Base-by-base conservation (phyloP, 2,888 invertebrate genomes). In the Drosophila meridiana region DNA sequence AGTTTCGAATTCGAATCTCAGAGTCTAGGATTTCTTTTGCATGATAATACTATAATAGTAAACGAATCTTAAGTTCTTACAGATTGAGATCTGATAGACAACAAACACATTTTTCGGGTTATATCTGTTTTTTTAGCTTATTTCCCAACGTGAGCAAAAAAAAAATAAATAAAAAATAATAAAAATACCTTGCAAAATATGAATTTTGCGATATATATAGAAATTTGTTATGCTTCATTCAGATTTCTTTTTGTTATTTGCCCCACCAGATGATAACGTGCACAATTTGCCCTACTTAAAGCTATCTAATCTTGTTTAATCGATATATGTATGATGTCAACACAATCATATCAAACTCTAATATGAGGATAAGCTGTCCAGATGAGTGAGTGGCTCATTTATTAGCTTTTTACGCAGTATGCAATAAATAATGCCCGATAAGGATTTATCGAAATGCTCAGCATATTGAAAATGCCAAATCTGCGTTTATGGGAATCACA, bases 291-390 rank as follows among this genome's bases (percentile, higher is more conserved):
- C 55, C 38, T 14, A 55, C 38, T 40, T 55, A 55, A 52, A 34
- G 50, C 20, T 52, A 52, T 52, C 50, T 52, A 34, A 52, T 52
- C 50, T 9, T 11, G 50, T 6, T 0, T 11, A 20, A 20, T 11
- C n/a, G 11, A 50, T 50, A 50, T 50, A 11, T 26, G 9, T 26
- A 45, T 50, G n/a, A 32, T n/a, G 50, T 32, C 50, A 50, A n/a
- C 50, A 5, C 50, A 30, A n/a, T 32, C 50, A 52, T 52, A 52
- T 52, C 50, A 34, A 34, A 34, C 34, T 20, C 6, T 6, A 34
- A 20, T 20, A 52, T 11, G 9, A 6, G 50, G 50, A 34, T 52
- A 34, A 52, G 20, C 34, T 52, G 34, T 11, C 50, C 34, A 6
- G 5, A 50, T 50, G 32, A n/a, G n/a, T n/a, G 50, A 50, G n/a